These are phyloP conservation scores for Abramis brama DNA, from an alignment of 2,113 vertebrate species.

Conservation along the genomic window DNA sequence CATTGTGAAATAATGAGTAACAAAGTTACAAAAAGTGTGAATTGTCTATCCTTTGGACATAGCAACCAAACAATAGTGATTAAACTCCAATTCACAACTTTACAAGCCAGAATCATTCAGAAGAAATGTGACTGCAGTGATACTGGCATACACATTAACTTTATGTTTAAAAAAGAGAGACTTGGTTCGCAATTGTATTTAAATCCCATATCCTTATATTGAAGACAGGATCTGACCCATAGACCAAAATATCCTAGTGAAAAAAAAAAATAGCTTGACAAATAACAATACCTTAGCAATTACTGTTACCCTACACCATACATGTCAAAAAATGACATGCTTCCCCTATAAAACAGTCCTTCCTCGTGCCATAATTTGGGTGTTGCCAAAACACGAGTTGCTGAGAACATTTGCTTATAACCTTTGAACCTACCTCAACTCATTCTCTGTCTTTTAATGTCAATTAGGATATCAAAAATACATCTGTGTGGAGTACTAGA, in stretches of 20 bases:
- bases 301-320: background rate
- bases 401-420: background rate
- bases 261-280: background rate
- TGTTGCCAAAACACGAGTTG: constrained; percentile 11
- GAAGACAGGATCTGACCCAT: background rate
- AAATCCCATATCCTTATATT: background rate
- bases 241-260: background rate
- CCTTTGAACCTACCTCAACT: background rate
- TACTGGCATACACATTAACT: background rate
- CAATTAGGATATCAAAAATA: background rate
- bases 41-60: background rate
- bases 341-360: background rate
- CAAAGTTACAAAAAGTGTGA: background rate
- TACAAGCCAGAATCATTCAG: background rate
- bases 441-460: background rate
- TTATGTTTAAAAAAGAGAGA: background rate
- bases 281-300: background rate
- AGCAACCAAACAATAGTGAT: background rate
- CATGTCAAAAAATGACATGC: background rate
- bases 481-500: background rate
- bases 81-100: background rate
- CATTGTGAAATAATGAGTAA: background rate
- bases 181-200: background rate
- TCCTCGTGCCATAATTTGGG: constrained; percentile 10
- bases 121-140: constrained; percentile 12